Evolutionary conservation across 2,888 invertebrate genomes (phyloP).

Genomic region (Limnephilus auricula): DNA sequence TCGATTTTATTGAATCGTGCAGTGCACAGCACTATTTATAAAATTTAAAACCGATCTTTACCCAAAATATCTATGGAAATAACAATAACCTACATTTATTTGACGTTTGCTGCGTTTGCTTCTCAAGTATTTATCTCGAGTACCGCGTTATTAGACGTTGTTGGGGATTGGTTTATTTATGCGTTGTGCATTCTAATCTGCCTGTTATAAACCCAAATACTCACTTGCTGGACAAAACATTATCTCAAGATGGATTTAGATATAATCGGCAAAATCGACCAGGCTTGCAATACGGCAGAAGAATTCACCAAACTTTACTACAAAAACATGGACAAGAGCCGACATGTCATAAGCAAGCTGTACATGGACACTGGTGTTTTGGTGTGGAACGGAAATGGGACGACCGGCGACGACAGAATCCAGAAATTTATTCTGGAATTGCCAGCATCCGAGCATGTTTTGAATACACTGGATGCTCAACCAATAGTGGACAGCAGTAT

Average conservation of each 20-base stretch:
- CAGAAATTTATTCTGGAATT: constrained; percentile 91
- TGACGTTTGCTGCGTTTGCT: not conserved
- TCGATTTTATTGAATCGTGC: not conserved
- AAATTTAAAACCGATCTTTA: not conserved
- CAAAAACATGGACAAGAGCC: constrained; percentile 90
- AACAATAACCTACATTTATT: not conserved
- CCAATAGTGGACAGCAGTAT: constrained; percentile 88
- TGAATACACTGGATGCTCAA: constrained; percentile 91
- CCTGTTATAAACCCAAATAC: not conserved
- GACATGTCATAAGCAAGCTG: constrained; percentile 88
- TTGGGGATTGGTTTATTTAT: too few species aligned
- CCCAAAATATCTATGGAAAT: not conserved
- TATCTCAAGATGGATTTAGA: constrained; percentile 53
- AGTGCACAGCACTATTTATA: not conserved
- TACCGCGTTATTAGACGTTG: not conserved
- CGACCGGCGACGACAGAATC: constrained; percentile 88
- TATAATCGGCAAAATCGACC: constrained; percentile 80
- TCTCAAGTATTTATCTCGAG: not conserved
- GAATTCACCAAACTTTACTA: constrained; percentile 94
- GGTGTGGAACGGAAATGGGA: constrained; percentile 95
- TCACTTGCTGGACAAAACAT: not conserved
- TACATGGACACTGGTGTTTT: constrained; percentile 91
- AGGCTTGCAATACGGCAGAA: constrained; percentile 90
- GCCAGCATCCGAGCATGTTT: constrained; percentile 87
- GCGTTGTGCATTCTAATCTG: not conserved